Conservation (phyloP, 2,888 invertebrate species). For the Druceiella hillmani region DNA sequence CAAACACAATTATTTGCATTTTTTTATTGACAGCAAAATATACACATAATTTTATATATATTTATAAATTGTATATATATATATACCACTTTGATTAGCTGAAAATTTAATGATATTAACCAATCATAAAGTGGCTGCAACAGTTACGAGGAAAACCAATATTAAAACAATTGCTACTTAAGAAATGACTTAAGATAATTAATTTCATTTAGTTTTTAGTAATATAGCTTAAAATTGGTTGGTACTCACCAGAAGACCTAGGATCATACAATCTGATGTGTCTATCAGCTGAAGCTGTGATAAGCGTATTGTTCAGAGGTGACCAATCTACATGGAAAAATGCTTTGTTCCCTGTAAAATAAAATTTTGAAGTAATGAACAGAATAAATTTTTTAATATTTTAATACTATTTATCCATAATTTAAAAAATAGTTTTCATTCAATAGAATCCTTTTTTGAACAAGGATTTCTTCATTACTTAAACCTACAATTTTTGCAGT, state of each 20-base stretch:
- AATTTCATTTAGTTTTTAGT: constrained; percentile 5
- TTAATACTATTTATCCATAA: too few species aligned
- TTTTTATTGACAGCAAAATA: too few species aligned
- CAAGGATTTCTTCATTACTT: background rate
- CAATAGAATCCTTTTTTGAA: background rate
- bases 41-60: constrained; percentile 9
- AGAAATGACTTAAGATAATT: constrained; percentile 6
- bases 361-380: too few species aligned
- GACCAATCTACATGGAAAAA: constrained; percentile 86
- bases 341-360: constrained; percentile 85
- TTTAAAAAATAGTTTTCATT: too few species aligned
- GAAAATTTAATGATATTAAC: too few species aligned
- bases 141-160: too few species aligned
- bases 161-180: constrained; percentile 3
- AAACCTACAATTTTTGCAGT: background rate
- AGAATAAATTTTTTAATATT: too few species aligned
- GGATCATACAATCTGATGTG: constrained; percentile 91
- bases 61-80: constrained; percentile 4
- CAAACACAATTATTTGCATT: too few species aligned
- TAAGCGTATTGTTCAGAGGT: constrained; percentile 61
- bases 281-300: constrained; percentile 88
- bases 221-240: constrained; percentile 4
- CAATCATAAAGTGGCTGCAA: too few species aligned
- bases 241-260: constrained; percentile 65
- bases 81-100: constrained; percentile 5